These are phyloP conservation scores for Paracyclopina nana DNA, from an alignment of 1,140 invertebrate genomes.

Conservation along the genomic window DNA sequence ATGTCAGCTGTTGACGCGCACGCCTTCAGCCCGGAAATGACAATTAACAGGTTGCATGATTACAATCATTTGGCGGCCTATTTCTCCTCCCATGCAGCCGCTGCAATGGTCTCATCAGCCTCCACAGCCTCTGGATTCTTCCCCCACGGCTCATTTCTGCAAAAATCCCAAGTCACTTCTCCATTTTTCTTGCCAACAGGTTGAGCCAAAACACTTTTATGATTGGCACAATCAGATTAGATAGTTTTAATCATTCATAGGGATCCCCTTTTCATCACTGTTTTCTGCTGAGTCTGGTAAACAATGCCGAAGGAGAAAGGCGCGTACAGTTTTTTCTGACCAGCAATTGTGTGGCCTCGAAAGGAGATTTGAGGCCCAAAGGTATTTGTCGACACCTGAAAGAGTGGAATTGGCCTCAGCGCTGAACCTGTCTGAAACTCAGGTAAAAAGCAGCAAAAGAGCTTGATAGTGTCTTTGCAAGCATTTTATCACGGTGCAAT, in stretches of 20 bases:
- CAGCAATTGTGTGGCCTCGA: slow-evolving; percentile 83
- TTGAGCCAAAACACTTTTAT: no score
- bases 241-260: neutral
- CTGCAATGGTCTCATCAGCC: neutral
- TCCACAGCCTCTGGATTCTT: neutral
- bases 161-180: no score
- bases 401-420: slow-evolving; percentile 77
- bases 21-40: no score
- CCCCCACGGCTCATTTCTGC: no score
- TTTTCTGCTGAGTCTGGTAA: slow-evolving; percentile 11
- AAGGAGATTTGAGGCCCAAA: slow-evolving; percentile 81
- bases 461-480: no score
- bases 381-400: slow-evolving; percentile 91
- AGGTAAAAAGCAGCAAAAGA: slow-evolving; percentile 45
- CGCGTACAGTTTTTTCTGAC: slow-evolving; percentile 92
- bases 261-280: slow-evolving; percentile 3
- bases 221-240: no score
- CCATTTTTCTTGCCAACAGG: no score
- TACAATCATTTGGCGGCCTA: slow-evolving; percentile 5
- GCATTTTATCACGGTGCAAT: no score
- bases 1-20: no score
- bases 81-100: neutral
- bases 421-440: slow-evolving; percentile 83
- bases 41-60: no score
- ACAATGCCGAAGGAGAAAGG: slow-evolving; percentile 63